These are phyloP conservation scores for Drosophila fulvimacula DNA, from an alignment of 2,888 invertebrate species.

Conservation along the genomic window DNA sequence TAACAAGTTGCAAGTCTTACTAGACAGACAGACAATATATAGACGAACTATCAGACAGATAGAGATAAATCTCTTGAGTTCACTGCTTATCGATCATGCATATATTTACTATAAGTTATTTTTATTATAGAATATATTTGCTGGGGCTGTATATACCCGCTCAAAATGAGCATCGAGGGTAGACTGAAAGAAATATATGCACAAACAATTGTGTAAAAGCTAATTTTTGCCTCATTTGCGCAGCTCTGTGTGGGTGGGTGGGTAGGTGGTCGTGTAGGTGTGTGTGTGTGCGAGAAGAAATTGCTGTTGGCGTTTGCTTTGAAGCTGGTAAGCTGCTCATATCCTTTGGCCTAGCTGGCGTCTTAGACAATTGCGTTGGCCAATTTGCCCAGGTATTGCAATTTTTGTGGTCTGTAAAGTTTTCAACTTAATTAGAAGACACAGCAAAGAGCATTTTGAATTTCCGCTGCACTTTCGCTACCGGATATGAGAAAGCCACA, in stretches of 20 bases:
- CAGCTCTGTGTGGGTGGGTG: constrained; percentile 4
- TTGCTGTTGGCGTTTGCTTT: constrained; percentile 29
- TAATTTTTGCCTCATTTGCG: constrained; percentile 45
- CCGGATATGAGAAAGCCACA: constrained; percentile 81
- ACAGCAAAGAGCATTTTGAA: constrained; percentile 58
- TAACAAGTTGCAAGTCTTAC: too few species aligned
- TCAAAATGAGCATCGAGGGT: not conserved
- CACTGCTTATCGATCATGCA: too few species aligned
- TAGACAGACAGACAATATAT: too few species aligned
- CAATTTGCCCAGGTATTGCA: constrained; percentile 34
- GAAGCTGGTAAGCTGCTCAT: constrained; percentile 24
- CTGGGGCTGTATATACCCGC: not conserved
- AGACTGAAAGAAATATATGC: constrained; percentile 12
- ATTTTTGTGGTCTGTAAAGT: constrained; percentile 47
- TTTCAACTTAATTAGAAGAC: constrained; percentile 65
- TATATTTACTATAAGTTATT: too few species aligned
- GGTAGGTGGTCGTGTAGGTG: constrained; percentile 7
- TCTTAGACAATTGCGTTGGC: constrained; percentile 10
- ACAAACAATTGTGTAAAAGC: not conserved
- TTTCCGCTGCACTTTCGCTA: constrained; percentile 68
- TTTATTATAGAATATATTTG: not conserved
- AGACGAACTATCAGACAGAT: too few species aligned
- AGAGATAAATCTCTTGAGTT: too few species aligned
- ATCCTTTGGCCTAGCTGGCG: constrained; percentile 33
- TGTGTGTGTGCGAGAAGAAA: constrained; percentile 16